phyloP scores from a whole-genome alignment of 1,140 invertebrate species.

The Eurosta solidaginis region DNA sequence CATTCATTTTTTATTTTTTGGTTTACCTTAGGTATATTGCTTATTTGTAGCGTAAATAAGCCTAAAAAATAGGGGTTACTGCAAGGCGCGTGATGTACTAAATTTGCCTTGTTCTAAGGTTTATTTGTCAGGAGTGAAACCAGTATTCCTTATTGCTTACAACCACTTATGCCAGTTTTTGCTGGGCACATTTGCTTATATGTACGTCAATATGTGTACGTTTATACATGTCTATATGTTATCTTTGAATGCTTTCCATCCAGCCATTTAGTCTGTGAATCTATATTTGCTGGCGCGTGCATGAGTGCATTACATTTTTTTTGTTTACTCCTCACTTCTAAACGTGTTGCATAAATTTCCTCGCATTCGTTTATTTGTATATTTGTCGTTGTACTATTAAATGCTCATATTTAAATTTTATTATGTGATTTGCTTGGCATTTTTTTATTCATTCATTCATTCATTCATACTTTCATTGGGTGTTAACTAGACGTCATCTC shows the following conservation, averaged over 20 bases:
- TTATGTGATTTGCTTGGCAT: constrained; percentile 1
- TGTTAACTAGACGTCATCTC: not conserved
- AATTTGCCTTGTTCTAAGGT: no score
- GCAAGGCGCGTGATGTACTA: no score
- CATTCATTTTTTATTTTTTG: no score
- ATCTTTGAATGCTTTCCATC: not conserved
- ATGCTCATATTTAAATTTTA: constrained; percentile 28
- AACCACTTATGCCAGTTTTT: not conserved
- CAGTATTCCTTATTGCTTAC: no score
- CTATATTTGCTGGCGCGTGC: not conserved
- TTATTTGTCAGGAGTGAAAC: no score
- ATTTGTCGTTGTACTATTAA: not conserved
- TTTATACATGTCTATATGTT: not conserved
- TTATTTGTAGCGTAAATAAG: no score
- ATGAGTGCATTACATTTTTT: not conserved
- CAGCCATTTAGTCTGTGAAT: not conserved
- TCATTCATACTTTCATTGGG: no score
- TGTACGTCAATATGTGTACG: no score
- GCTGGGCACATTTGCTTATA: not conserved
- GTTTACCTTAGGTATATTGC: no score
- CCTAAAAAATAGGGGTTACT: no score
- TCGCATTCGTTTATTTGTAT: not conserved
- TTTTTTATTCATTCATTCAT: not conserved
- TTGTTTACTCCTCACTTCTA: not conserved
- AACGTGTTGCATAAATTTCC: not conserved